phyloP scores from a whole-genome alignment of 2,113 vertebrate genomes.

The Propithecus coquereli region DNA sequence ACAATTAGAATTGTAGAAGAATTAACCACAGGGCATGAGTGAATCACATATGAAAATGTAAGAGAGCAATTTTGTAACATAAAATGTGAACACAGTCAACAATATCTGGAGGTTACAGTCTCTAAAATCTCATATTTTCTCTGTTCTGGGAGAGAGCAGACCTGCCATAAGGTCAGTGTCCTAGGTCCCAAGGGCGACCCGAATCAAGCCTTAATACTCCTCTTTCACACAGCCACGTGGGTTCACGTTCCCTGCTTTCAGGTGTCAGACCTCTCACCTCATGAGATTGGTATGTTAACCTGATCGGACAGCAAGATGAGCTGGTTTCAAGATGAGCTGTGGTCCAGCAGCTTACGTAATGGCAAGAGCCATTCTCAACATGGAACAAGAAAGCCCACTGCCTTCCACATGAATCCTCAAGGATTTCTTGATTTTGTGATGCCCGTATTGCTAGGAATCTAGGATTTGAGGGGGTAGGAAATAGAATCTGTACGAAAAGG shows the following conservation, averaged over 20 bases:
- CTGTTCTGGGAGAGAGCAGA: background rate
- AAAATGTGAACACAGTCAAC: background rate
- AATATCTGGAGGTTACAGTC: background rate
- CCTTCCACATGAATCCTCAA: background rate
- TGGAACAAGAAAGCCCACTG: background rate
- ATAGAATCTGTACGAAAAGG: background rate
- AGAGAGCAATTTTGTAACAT: background rate
- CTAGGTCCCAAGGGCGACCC: background rate
- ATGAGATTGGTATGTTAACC: background rate
- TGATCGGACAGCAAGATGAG: background rate
- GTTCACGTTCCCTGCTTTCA: background rate
- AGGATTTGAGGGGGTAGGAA: background rate
- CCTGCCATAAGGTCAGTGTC: background rate
- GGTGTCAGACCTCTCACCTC: background rate
- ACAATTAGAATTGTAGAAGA: background rate
- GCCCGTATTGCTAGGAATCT: background rate
- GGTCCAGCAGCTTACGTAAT: too few species aligned
- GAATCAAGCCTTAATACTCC: background rate
- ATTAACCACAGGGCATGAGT: too few species aligned
- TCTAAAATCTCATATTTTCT: background rate
- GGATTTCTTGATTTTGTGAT: background rate
- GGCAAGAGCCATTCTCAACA: background rate
- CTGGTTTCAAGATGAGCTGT: background rate
- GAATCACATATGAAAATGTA: background rate
- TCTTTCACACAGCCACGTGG: background rate